These are phyloP conservation scores for Pangasius macronema DNA, from an alignment of 2,797 vertebrate genomes.

Conservation along the genomic window DNA sequence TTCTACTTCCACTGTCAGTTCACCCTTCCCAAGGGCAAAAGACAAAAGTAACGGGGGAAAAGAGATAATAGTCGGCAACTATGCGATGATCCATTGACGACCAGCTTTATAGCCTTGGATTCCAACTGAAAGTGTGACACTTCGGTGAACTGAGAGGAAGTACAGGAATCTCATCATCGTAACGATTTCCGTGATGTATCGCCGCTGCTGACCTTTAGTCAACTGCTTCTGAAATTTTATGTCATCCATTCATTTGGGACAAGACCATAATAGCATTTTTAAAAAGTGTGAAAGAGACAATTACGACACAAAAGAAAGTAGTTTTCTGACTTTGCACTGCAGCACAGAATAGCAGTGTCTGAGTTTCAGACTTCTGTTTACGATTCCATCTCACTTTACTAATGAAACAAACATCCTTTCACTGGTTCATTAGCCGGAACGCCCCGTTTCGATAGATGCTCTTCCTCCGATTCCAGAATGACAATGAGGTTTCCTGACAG, in stretches of 20 bases:
- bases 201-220: constrained; percentile 62
- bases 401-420: constrained; percentile 44
- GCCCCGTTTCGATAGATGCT: neutral
- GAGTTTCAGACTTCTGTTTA: constrained; percentile 7
- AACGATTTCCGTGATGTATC: constrained; percentile 21
- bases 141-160: constrained; percentile 17
- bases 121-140: neutral
- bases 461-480: constrained; percentile 7
- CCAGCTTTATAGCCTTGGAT: neutral
- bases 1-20: constrained; percentile 6
- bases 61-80: constrained; percentile 13
- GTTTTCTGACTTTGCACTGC: neutral
- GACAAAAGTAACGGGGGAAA: constrained; percentile 11
- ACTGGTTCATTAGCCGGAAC: constrained; percentile 44
- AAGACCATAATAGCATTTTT: constrained; percentile 13
- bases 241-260: neutral
- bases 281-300: constrained; percentile 12
- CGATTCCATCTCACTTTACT: constrained; percentile 23
- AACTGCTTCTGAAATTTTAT: constrained; percentile 48
- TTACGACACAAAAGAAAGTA: neutral
- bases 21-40: constrained; percentile 4
- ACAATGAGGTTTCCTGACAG: constrained; percentile 19
- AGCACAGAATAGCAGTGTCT: neutral
- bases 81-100: neutral
- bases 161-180: constrained; percentile 32